These are phyloP conservation scores for Phoenoteleia sp. DNA, from an alignment of 2,888 invertebrate species.

Conservation along the genomic window DNA sequence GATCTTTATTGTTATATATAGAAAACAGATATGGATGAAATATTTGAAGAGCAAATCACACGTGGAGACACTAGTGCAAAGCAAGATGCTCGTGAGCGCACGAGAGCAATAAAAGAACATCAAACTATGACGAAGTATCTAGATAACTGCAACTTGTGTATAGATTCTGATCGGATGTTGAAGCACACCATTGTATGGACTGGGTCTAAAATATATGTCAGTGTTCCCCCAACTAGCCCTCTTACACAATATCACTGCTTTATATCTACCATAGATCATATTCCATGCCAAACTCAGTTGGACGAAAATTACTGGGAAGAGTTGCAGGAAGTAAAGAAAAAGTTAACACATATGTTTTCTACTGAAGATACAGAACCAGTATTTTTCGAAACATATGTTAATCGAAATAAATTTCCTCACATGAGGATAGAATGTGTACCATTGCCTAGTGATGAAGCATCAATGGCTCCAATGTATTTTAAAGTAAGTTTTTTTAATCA, in stretches of 20 bases:
- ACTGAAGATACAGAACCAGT: slow-evolving; percentile 93
- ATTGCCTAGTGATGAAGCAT: slow-evolving; percentile 93
- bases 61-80: slow-evolving; percentile 89
- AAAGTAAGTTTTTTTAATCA: slow-evolving; percentile 88
- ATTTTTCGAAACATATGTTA: slow-evolving; percentile 96
- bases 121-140: slow-evolving; percentile 90
- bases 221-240: slow-evolving; percentile 93
- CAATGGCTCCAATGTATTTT: slow-evolving; percentile 98
- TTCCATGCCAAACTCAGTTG: slow-evolving; percentile 92
- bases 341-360: slow-evolving; percentile 93
- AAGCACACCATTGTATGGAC: slow-evolving; percentile 95
- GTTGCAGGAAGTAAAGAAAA: slow-evolving; percentile 91
- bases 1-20: no score
- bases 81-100: slow-evolving; percentile 89
- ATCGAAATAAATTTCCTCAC: slow-evolving; percentile 92
- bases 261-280: slow-evolving; percentile 94
- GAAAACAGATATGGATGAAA: slow-evolving; percentile 92
- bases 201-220: slow-evolving; percentile 94
- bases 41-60: slow-evolving; percentile 93
- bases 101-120: slow-evolving; percentile 92
- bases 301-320: slow-evolving; percentile 99
- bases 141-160: slow-evolving; percentile 94
- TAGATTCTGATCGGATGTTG: slow-evolving; percentile 92
- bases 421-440: slow-evolving; percentile 97
- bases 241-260: slow-evolving; percentile 95